phyloP scores from a whole-genome alignment of 2,113 vertebrate genomes.

The Progne subis region DNA sequence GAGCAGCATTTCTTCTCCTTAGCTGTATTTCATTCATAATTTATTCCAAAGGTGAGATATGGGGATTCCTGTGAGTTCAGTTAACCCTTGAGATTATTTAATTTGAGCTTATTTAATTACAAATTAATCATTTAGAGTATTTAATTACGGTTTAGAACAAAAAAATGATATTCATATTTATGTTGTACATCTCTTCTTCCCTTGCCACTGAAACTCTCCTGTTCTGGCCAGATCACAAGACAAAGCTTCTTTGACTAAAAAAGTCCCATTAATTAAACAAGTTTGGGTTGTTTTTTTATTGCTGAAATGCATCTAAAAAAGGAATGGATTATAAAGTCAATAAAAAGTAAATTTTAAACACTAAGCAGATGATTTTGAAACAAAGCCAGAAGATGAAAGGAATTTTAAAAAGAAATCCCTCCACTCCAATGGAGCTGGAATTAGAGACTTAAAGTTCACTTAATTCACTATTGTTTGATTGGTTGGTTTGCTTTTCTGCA shows the following conservation, averaged over 20 bases:
- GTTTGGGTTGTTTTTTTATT: neutral
- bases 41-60: neutral
- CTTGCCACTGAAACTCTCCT: neutral
- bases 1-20: neutral
- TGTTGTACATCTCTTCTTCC: neutral
- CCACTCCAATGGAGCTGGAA: neutral
- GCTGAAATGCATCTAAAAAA: neutral
- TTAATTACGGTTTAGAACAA: neutral
- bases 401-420: neutral
- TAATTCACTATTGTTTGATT: neutral
- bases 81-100: neutral
- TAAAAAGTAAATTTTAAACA: neutral
- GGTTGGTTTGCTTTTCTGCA: neutral
- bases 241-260: neutral
- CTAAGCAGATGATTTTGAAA: neutral
- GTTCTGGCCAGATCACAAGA: neutral
- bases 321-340: neutral
- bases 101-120: conserved; percentile 3
- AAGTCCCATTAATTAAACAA: neutral
- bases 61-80: neutral
- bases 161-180: neutral
- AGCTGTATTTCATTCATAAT: neutral
- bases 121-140: neutral
- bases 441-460: neutral
- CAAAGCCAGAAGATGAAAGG: neutral